A percentile compares a stretch with the other conserved stretches of the same genome.
phyloP scores from a whole-genome alignment of 1,140 invertebrate genomes.

The Atta texana region DNA sequence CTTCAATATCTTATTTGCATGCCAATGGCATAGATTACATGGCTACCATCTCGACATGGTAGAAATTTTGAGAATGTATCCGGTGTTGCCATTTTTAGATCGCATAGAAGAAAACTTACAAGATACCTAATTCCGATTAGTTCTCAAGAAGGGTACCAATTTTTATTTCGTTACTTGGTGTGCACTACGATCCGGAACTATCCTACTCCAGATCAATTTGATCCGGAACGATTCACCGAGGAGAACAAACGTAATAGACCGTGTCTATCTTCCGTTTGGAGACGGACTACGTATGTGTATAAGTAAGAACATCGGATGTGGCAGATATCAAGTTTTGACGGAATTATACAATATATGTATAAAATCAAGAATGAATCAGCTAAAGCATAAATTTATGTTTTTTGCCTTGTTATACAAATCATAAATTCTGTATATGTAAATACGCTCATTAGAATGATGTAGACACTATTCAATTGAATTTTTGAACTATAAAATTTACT shows the following conservation, averaged over 20 bases:
- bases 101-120: constrained; percentile 81
- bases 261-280: constrained; percentile 87
- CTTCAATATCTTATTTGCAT: not conserved
- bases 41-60: constrained; percentile 73
- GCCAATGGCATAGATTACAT: constrained; percentile 29
- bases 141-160: constrained; percentile 87
- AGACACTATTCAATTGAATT: not conserved
- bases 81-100: constrained; percentile 87
- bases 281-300: constrained; percentile 88
- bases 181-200: constrained; percentile 90
- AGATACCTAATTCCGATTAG: constrained; percentile 86
- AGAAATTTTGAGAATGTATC: constrained; percentile 86
- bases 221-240: constrained; percentile 91
- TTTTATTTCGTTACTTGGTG: constrained; percentile 86
- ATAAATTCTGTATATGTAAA: not conserved
- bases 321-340: not conserved
- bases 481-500: not conserved
- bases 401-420: not conserved
- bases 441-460: not conserved
- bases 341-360: not conserved
- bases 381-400: not conserved
- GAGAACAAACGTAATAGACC: constrained; percentile 82
- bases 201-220: constrained; percentile 89
- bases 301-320: constrained; percentile 72
- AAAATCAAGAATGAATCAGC: not conserved